Percentiles rank a stretch among this genome's conserved stretches.
These are phyloP conservation scores for Pseudorasbora parva DNA, from an alignment of 2,113 vertebrate genomes.

Conservation along the genomic window DNA sequence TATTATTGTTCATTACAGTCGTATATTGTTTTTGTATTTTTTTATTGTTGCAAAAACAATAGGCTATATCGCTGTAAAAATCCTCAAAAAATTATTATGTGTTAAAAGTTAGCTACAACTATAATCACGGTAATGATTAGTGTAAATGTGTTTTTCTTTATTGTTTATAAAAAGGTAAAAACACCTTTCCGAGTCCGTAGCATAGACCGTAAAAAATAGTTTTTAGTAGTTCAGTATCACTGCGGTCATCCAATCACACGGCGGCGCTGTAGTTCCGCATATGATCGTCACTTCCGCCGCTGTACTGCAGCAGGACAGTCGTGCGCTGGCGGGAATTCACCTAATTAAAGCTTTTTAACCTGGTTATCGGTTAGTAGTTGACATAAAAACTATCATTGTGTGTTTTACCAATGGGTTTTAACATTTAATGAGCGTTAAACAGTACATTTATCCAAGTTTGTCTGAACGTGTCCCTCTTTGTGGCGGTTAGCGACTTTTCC, in stretches of 20 bases:
- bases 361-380: background rate
- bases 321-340: conserved; percentile 44
- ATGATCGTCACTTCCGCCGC: conserved; percentile 15
- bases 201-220: too few relatives aligned
- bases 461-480: background rate
- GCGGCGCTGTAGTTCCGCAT: conserved; percentile 23
- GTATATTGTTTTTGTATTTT: too few relatives aligned
- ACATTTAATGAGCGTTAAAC: background rate
- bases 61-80: too few relatives aligned
- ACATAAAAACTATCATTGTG: background rate
- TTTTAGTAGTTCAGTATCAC: too few relatives aligned
- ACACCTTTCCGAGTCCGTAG: too few relatives aligned
- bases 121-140: background rate
- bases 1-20: too few relatives aligned
- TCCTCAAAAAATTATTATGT: background rate
- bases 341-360: background rate
- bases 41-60: too few relatives aligned
- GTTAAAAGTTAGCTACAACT: background rate
- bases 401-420: too few relatives aligned
- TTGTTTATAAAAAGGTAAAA: background rate
- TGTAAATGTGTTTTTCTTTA: background rate
- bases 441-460: background rate
- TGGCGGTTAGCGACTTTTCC: background rate
- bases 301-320: background rate
- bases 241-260: background rate